phyloP scores from a whole-genome alignment of 2,888 invertebrate species.

The Linnaemya vulpina region DNA sequence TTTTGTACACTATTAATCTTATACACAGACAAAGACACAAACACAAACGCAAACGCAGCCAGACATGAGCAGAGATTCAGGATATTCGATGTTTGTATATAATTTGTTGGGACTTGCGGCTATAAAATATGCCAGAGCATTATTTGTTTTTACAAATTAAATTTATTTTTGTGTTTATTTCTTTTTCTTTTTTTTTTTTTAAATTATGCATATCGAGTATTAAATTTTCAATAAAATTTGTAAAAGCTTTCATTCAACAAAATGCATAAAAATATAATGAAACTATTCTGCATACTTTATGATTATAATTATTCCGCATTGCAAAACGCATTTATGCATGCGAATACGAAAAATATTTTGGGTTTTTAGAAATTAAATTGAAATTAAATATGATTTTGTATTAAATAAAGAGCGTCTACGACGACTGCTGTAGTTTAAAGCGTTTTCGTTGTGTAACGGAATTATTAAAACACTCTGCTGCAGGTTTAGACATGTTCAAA shows the following conservation, averaged over 20 bases:
- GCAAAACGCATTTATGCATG: not conserved
- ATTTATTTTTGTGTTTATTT: slow-evolving; percentile 56
- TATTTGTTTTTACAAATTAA: slow-evolving; percentile 72
- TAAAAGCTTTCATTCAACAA: slow-evolving; percentile 64
- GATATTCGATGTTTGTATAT: slow-evolving; percentile 71
- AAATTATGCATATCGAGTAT: slow-evolving; percentile 54
- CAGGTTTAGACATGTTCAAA: no score
- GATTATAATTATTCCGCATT: slow-evolving; percentile 43
- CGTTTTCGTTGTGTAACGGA: no score
- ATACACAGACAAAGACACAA: not conserved
- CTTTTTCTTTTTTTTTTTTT: not conserved
- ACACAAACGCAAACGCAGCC: no score
- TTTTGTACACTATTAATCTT: slow-evolving; percentile 1
- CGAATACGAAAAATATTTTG: not conserved
- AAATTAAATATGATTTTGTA: not conserved
- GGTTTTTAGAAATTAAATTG: not conserved
- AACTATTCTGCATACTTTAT: slow-evolving; percentile 40
- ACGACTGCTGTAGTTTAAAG: no score
- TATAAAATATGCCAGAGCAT: slow-evolving; percentile 69
- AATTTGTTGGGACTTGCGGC: slow-evolving; percentile 71
- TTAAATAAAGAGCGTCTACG: not conserved
- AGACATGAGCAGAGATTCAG: slow-evolving; percentile 35
- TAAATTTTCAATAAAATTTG: slow-evolving; percentile 57
- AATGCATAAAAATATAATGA: slow-evolving; percentile 19
- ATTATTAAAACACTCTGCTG: no score